Evolutionary conservation across 2,113 vertebrate species (phyloP).

Genomic region (Oreochromis aureus): DNA sequence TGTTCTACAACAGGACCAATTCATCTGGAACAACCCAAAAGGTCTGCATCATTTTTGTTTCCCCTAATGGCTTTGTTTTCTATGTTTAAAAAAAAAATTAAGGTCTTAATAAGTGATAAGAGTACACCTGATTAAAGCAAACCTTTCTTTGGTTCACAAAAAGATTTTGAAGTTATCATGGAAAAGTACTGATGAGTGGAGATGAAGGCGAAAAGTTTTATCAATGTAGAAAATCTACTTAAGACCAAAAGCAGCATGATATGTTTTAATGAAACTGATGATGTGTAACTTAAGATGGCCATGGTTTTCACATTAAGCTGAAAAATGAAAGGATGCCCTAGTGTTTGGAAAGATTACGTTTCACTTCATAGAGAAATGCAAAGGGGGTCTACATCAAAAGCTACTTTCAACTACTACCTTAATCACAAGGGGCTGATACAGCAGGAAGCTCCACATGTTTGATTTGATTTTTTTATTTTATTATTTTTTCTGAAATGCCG

Average conservation of each 20-base stretch:
- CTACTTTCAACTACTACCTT: neutral
- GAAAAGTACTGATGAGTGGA: neutral
- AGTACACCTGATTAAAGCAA: neutral
- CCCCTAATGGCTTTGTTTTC: neutral
- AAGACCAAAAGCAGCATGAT: neutral
- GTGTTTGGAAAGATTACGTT: neutral
- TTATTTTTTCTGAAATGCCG: neutral
- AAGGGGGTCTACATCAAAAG: neutral
- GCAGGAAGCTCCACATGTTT: neutral
- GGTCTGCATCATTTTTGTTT: neutral
- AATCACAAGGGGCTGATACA: neutral
- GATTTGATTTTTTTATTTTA: neutral
- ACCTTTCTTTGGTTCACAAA: neutral
- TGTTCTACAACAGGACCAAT: neutral
- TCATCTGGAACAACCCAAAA: neutral
- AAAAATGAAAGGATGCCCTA: neutral
- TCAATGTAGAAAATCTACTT: neutral
- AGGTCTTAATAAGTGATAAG: neutral
- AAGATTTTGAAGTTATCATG: neutral
- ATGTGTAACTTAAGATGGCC: neutral
- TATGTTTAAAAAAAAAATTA: neutral
- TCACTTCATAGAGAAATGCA: neutral
- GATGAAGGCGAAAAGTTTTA: neutral
- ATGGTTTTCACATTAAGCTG: slow-evolving; percentile 21
- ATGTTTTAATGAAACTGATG: slow-evolving; percentile 1